Conservation (phyloP, 2,888 invertebrate genomes). For the Aelia acuminata region DNA sequence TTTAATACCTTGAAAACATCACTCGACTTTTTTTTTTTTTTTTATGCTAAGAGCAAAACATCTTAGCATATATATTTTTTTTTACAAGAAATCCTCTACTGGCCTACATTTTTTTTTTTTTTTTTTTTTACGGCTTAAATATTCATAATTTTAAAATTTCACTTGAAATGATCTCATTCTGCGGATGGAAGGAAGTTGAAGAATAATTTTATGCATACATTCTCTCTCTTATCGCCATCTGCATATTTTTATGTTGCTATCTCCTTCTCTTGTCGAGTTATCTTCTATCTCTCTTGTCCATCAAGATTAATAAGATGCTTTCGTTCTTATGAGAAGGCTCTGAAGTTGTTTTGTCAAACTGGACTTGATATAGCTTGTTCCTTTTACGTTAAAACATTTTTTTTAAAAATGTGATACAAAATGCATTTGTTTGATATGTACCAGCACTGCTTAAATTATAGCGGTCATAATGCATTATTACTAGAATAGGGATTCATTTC, state of each 20-base stretch:
- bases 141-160: slow-evolving; percentile 1
- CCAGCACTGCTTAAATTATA: too few relatives aligned
- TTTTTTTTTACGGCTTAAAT: background rate
- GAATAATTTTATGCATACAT: slow-evolving; percentile 28
- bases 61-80: background rate
- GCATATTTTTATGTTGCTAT: slow-evolving; percentile 21
- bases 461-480: too few relatives aligned
- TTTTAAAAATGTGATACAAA: background rate
- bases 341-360: background rate
- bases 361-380: background rate
- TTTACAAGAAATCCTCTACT: background rate
- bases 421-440: too few relatives aligned
- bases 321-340: background rate
- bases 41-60: background rate
- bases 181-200: background rate
- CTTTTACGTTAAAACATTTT: background rate
- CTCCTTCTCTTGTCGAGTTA: background rate
- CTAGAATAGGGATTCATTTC: too few relatives aligned
- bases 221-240: background rate
- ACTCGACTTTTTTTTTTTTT: background rate
- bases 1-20: background rate
- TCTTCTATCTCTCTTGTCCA: background rate
- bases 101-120: background rate
- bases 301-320: background rate
- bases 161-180: background rate